Evolutionary conservation across 2,888 invertebrate genomes (phyloP).

Genomic region (Plagiodera versicolora): DNA sequence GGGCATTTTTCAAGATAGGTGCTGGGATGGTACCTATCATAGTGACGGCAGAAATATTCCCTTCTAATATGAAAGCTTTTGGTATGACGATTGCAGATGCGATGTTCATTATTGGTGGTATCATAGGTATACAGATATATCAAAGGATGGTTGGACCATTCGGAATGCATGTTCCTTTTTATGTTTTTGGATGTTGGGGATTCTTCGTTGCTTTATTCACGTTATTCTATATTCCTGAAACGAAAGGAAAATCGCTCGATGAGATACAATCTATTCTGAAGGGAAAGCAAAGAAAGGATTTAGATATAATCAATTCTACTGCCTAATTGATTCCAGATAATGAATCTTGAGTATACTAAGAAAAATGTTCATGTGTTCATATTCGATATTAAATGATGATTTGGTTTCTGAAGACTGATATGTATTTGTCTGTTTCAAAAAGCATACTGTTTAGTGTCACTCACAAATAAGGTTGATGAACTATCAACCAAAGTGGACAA

Average conservation of each 20-base stretch:
- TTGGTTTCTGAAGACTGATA: no score
- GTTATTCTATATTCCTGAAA: slow-evolving; percentile 47
- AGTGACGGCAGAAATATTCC: slow-evolving; percentile 51
- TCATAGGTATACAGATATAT: slow-evolving; percentile 47
- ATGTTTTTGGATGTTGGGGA: slow-evolving; percentile 46
- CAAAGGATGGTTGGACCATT: slow-evolving; percentile 39
- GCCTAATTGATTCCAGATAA: no score
- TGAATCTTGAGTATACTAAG: no score
- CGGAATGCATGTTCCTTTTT: slow-evolving; percentile 49
- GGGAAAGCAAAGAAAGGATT: slow-evolving; percentile 24
- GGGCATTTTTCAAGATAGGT: slow-evolving; percentile 48
- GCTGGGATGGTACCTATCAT: slow-evolving; percentile 51
- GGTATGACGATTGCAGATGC: slow-evolving; percentile 52
- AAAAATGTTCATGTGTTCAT: no score
- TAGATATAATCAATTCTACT: no score
- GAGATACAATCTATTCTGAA: slow-evolving; percentile 50
- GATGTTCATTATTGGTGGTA: slow-evolving; percentile 46
- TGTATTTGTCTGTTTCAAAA: no score
- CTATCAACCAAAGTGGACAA: no score
- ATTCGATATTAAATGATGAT: no score
- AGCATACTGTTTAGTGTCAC: no score
- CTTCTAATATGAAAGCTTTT: slow-evolving; percentile 50
- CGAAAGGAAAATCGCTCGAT: slow-evolving; percentile 50
- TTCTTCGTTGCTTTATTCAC: slow-evolving; percentile 46
- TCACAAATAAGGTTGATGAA: no score